A percentile compares a stretch with the other conserved stretches of the same genome.
Conservation (phyloP, 2,113 vertebrate genomes). For the Anguilla japonica region DNA sequence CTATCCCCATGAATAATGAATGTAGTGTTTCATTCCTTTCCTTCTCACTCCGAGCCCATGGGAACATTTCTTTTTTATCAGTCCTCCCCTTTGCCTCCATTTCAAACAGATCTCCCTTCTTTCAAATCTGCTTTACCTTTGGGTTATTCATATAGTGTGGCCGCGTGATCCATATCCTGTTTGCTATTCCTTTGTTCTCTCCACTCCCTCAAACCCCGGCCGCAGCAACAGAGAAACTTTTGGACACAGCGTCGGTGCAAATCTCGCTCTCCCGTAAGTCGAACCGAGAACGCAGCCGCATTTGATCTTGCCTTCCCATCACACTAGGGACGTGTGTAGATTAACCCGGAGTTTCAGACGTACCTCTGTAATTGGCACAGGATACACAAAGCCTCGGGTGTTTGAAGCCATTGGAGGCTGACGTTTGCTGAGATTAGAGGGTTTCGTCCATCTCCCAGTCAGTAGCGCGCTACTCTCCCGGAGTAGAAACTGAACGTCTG, state of each 20-base stretch:
- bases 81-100: conserved; percentile 19
- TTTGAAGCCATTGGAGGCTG: neutral
- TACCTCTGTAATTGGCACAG: neutral
- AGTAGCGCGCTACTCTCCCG: neutral
- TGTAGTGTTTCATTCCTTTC: conserved; percentile 8
- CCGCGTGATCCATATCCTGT: conserved; percentile 53
- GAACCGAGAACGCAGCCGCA: neutral
- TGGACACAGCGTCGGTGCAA: conserved; percentile 9
- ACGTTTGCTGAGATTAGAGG: neutral
- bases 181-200: conserved; percentile 65
- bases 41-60: conserved; percentile 7
- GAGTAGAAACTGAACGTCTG: neutral
- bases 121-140: conserved; percentile 43
- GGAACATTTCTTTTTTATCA: conserved; percentile 31
- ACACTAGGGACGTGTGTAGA: conserved; percentile 57
- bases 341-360: conserved; percentile 61
- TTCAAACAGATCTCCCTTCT: conserved; percentile 38
- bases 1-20: conserved; percentile 53
- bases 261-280: neutral
- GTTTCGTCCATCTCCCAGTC: neutral
- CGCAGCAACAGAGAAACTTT: conserved; percentile 1
- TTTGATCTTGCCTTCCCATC: conserved; percentile 5
- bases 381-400: neutral
- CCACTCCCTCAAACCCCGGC: neutral
- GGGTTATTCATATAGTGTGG: conserved; percentile 62